phyloP scores from a whole-genome alignment of 2,797 vertebrate genomes.

The Anas bahamensis region DNA sequence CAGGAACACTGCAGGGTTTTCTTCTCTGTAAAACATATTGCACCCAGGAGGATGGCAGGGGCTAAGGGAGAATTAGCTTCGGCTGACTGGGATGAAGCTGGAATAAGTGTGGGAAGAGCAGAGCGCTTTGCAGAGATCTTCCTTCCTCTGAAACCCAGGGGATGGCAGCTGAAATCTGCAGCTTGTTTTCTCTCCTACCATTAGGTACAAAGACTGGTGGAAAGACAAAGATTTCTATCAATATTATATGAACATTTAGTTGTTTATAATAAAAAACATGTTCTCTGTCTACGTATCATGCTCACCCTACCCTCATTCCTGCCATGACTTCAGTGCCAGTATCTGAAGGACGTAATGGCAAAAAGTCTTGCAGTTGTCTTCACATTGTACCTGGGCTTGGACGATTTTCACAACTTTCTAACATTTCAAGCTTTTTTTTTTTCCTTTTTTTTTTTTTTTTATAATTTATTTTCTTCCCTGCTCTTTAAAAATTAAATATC shows the following conservation, averaged over 20 bases:
- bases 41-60: background rate
- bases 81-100: background rate
- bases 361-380: background rate
- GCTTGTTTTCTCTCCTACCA: background rate
- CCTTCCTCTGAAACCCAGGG: background rate
- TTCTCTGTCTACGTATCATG: background rate
- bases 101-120: background rate
- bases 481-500: background rate
- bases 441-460: background rate
- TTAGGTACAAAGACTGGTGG: background rate
- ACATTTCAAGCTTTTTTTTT: background rate
- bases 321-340: background rate
- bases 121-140: background rate
- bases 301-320: background rate
- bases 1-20: background rate
- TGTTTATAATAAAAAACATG: background rate
- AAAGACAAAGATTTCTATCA: background rate
- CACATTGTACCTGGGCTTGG: background rate
- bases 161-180: background rate
- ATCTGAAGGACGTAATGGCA: background rate
- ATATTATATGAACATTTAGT: background rate
- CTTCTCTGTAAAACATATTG: background rate
- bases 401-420: background rate
- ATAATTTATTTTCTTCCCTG: background rate
- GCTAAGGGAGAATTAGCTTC: background rate